phyloP scores from a whole-genome alignment of 2,888 invertebrate species.

The Ophion ventricosus region DNA sequence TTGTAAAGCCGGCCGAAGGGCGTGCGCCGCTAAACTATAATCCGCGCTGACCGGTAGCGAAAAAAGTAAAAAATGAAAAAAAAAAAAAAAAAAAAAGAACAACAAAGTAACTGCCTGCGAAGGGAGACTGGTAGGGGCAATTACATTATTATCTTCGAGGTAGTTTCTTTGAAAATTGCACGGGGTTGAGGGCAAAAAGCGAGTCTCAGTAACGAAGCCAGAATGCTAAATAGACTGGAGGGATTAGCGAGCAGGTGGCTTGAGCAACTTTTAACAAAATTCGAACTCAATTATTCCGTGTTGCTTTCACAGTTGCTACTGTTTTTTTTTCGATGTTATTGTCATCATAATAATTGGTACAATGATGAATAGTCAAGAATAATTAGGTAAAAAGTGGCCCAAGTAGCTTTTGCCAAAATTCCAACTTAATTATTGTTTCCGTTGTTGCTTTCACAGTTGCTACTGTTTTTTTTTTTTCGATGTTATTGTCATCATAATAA shows the following conservation, averaged over 20 bases:
- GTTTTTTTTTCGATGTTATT: too few species aligned
- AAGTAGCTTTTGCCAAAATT: not conserved
- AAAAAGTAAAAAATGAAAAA: conserved; percentile 14
- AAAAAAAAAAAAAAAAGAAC: conserved; percentile 12
- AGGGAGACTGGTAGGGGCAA: conserved; percentile 26
- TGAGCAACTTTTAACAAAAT: too few species aligned
- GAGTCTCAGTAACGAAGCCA: conserved; percentile 5
- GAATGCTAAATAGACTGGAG: conserved; percentile 30
- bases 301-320: too few species aligned
- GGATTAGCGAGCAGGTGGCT: conserved; percentile 27
- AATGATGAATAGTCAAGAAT: too few species aligned
- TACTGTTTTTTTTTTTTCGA: not conserved
- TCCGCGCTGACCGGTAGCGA: conserved; percentile 49
- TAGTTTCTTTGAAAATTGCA: conserved; percentile 41
- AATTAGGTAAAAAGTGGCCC: too few species aligned
- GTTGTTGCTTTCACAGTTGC: not conserved
- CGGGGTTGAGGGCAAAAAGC: conserved; percentile 7
- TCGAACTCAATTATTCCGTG: too few species aligned
- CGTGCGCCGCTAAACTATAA: conserved; percentile 43
- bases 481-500: not conserved
- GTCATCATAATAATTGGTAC: too few species aligned
- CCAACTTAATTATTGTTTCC: too few species aligned
- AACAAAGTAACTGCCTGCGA: not conserved
- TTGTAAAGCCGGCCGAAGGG: conserved; percentile 36
- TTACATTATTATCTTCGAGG: conserved; percentile 60